Base-by-base conservation (phyloP, 2,797 vertebrate species). In the Schizopygopsis malacanthus region DNA sequence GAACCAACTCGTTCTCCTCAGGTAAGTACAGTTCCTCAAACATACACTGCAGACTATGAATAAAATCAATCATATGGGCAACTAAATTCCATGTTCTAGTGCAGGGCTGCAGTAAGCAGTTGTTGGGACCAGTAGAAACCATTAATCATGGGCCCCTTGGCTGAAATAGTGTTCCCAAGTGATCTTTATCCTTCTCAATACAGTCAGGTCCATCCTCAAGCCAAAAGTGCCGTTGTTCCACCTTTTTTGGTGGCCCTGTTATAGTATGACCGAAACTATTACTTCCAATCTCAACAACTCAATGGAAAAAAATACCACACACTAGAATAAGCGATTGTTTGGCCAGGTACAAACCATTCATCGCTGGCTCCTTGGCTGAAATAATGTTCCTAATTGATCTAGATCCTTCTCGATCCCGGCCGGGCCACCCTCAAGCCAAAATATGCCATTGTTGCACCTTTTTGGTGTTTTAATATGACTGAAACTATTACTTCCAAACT, bases 1-100 rank as follows among this genome's bases (percentile, higher is more conserved):
- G 97, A 3, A 96, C 97, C 3, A 96, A 97, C 0, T 99, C 98
- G 2, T 98, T 97, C 90, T 97, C 98, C 63, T 98, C 97, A 75
- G 98, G 98, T 98, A 93, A 89, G 85, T 33, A 37, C 65, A 33
- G 11, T 43, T 52, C 2, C 41, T 75, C 13, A 75, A 18, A 72
- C 54, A 37, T 22, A 73, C 37, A 28, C 0, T 37, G 47, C 33
- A 54, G 28, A 69, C 43, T 52, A 82, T 16, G 3, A 8, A 43
- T 13, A 37, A 18, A 50, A 39, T 8, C 18, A 54, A 37, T 25
- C 15, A 9, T 78, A 16, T 37, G 10, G 39, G 13, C 3, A 56
- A 20, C 25, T 43, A 28, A 71, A 41, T 18, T 2, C 1, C 41
- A 33, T 41, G 43, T 67, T 80, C 61, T 65, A 25, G 25, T 80